Evolutionary conservation across 2,113 vertebrate genomes (phyloP).

Genomic region (Agapornis roseicollis): DNA sequence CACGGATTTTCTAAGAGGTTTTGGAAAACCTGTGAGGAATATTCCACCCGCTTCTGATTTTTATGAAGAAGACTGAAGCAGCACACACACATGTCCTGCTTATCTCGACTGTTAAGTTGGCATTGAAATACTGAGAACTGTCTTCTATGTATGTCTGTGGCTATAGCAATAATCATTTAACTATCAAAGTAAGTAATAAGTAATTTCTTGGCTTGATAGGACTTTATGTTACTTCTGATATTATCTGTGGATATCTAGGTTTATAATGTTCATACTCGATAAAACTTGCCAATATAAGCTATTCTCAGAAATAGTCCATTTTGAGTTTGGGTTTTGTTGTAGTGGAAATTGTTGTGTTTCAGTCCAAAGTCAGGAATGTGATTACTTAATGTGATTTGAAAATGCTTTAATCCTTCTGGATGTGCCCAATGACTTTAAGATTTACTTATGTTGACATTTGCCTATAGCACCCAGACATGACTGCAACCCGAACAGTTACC

Average conservation of each 20-base stretch:
- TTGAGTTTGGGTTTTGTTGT: background rate
- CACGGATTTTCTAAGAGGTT: background rate
- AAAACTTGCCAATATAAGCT: background rate
- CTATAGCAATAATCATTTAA: background rate
- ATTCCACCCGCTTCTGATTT: background rate
- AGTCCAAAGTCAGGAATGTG: background rate
- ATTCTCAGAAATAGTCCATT: background rate
- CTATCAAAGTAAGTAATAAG: background rate
- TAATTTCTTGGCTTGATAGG: background rate
- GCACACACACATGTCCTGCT: rapidly evolving
- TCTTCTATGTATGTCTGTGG: rapidly evolving
- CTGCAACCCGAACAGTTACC: rapidly evolving
- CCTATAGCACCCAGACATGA: background rate
- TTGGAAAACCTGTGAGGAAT: background rate
- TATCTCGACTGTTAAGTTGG: background rate
- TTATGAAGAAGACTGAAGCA: background rate
- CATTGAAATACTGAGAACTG: background rate
- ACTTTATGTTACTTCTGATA: background rate
- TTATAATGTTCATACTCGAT: background rate
- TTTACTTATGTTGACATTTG: background rate
- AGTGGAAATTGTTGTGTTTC: background rate
- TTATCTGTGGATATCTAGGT: background rate
- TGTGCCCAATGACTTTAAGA: background rate
- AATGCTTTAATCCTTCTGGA: background rate
- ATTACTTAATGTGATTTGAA: background rate